Base-by-base conservation (phyloP, 2,888 invertebrate genomes). In the Tubiluchus corallicola region DNA sequence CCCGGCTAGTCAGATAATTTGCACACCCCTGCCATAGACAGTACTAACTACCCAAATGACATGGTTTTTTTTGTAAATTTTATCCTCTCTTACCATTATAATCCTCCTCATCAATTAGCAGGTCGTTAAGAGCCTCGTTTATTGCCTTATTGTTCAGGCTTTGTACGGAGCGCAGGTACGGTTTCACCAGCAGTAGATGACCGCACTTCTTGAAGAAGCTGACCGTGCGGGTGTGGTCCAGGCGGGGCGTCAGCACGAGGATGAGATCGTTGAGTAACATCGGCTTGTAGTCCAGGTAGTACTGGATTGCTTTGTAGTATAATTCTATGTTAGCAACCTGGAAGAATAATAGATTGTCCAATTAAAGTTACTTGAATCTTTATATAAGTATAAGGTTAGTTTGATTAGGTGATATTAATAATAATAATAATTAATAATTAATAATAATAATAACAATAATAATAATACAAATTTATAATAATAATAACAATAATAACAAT, bases 101-200 rank as follows among this genome's bases (percentile, higher is more conserved):
- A 63, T 96, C 96, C 65, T 96, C 96, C 66, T 99, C 98, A 56
- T 92, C 88, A 52, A 96, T 94, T 18, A 96, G 73, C 52, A 98
- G 69, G 17, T 82, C 82, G 65, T 99, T 99, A 45, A 99, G 73
- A 0, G 98, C 94, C 67, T 99, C 98, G 60, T 99, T 99, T 53
- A 99, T 92, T 0, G 98, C 90, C 38, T 40, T 49, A 68, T 99
- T 99, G 70, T 98, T 99, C 54, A 94, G 74, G 59, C 83, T 85
- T 69, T 98, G 98, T 43, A 99, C 98, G 1, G 92, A 88, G 49
- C 96, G 75, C 54, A 99, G 72, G 65, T 98, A 98, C 0, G 96
- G 90, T 70, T 98, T 96, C 2, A 99, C 94, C 46, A 99, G 72
- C 57, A 94, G 88, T 56, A 98, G 71, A 59, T 98, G 92, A 29